Base-by-base conservation (phyloP, 2,888 invertebrate genomes). In the Yponomeuta cagnagella region DNA sequence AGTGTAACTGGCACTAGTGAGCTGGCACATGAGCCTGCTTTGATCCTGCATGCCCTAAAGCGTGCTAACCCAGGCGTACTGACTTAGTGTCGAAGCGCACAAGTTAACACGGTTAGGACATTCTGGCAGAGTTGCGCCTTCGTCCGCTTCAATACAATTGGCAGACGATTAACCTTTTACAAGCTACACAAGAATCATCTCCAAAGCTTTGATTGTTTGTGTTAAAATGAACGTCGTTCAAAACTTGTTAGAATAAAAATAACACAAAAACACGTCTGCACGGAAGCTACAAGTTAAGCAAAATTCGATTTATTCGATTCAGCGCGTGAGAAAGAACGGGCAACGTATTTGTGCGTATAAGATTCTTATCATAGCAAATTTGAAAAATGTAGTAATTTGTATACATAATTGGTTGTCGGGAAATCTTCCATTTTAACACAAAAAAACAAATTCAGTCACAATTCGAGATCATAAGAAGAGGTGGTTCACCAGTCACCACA, bases 401-500 rank as follows among this genome's bases (percentile, higher is more conserved):
- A 37, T 43, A 43, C 9, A 8, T 23, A 63, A n/a, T 63, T 9
- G 9, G 30, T 12, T 23, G 23, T 64, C 30, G 31, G 64, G 15
- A 5, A 23, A 48, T 0, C 9, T 10, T 68, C 68, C 10, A 48
- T 68, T 71, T 73, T 71, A 74, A 74, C 77, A 75, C 77, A 68
- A 75, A 75, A 75, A 72, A 74, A 73, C 75, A 76, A 74, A 70
- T 73, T 80, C 82, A 80, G 80, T 80, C 83, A 87, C 81, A 80
- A 84, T 83, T 86, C 88, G 88, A 89, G 88, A 89, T 89, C 89
- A 89, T 83, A 80, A 77, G 79, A 76, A 77, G 80, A 81, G 83
- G 83, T 79, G 78, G 74, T 70, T 71, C 30, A 58, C 48, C 33
- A 58, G 70, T 71, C 30, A 58, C 48, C 33, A 58, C 63, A 52